These are phyloP conservation scores for Tragelaphus scriptus DNA, from an alignment of 2,113 vertebrate species.

Conservation along the genomic window DNA sequence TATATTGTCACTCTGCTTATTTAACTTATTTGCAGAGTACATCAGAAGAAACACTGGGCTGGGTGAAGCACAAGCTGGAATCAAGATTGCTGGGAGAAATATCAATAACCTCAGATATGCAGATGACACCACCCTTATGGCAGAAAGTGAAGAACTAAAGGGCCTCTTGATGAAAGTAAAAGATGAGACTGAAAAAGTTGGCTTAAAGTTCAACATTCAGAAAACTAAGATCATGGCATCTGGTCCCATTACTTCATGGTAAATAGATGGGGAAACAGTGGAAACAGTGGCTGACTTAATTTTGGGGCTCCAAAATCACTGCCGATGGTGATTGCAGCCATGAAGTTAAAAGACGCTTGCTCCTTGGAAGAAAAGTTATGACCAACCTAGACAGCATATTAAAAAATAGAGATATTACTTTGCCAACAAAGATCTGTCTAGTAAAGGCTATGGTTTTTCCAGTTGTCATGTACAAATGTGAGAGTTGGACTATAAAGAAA, in stretches of 20 bases:
- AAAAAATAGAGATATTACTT: neutral
- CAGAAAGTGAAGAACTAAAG: neutral
- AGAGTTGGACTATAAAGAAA: neutral
- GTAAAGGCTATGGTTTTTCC: neutral
- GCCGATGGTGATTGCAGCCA: neutral
- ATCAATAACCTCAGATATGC: neutral
- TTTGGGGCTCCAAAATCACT: neutral
- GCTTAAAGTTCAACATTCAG: neutral
- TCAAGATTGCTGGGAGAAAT: neutral
- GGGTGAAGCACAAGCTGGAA: neutral
- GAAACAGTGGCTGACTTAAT: neutral
- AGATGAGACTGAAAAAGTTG: neutral
- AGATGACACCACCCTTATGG: neutral
- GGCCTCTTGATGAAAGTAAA: neutral
- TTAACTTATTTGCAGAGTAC: neutral
- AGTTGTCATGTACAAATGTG: neutral
- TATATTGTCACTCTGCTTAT: neutral
- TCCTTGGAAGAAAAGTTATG: neutral
- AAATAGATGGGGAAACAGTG: neutral
- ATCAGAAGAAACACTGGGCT: accelerated
- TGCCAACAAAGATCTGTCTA: neutral
- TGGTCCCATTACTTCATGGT: neutral
- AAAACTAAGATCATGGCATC: neutral
- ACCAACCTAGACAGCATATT: neutral
- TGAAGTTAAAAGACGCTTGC: neutral